Percentiles rank a stretch among this genome's conserved stretches.
Conservation (phyloP, 23 tunicate genomes). For the Botrylloides violaceus region DNA sequence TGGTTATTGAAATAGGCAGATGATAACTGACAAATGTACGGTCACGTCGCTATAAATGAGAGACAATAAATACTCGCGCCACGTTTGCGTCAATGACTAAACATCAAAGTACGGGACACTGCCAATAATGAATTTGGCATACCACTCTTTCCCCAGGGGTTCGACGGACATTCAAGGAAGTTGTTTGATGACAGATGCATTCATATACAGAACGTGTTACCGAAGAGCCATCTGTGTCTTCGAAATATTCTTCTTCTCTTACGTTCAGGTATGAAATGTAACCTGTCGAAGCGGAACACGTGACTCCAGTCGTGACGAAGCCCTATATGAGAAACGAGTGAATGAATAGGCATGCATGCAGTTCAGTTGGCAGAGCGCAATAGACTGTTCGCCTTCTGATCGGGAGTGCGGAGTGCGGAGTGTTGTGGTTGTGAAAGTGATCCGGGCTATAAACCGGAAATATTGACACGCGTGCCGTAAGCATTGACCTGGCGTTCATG, state of each 20-base stretch:
- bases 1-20: too few relatives aligned
- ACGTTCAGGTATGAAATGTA: conserved; percentile 44
- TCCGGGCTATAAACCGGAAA: too few relatives aligned
- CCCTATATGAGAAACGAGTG: conserved; percentile 31
- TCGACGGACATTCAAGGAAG: conserved; percentile 5
- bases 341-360: not conserved
- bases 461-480: too few relatives aligned
- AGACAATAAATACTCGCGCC: too few relatives aligned
- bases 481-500: not conserved
- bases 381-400: too few relatives aligned
- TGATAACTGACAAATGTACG: too few relatives aligned
- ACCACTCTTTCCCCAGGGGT: conserved; percentile 35
- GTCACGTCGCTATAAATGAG: too few relatives aligned
- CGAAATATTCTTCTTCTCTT: not conserved
- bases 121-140: conserved; percentile 89
- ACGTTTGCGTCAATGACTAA: too few relatives aligned
- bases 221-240: not conserved
- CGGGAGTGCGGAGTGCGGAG: too few relatives aligned
- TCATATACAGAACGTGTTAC: conserved; percentile 11
- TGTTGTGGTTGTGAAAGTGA: too few relatives aligned
- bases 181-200: conserved; percentile 34
- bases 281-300: conserved; percentile 55
- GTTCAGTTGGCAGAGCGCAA: too few relatives aligned
- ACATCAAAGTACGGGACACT: conserved; percentile 50
- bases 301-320: conserved; percentile 62